Percentiles rank a stretch among this genome's conserved stretches.
These are phyloP conservation scores for Pampusana beccarii DNA, from an alignment of 2,113 vertebrate species.

Conservation along the genomic window DNA sequence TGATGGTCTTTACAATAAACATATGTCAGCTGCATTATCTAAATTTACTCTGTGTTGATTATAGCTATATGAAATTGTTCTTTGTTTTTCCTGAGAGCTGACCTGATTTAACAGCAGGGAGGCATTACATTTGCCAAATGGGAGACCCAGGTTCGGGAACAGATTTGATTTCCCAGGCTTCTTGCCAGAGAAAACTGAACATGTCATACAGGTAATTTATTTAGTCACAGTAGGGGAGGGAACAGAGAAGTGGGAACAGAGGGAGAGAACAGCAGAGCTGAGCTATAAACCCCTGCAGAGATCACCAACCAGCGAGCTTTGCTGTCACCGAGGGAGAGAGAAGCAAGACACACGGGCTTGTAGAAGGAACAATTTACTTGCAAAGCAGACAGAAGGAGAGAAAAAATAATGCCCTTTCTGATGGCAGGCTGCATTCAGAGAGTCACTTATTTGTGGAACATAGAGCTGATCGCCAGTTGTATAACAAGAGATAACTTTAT, in stretches of 20 bases:
- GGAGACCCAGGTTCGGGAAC: constrained; percentile 49
- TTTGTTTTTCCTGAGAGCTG: constrained; percentile 53
- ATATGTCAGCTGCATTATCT: constrained; percentile 45
- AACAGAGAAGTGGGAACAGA: constrained; percentile 50
- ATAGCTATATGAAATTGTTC: constrained; percentile 46
- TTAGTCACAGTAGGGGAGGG: constrained; percentile 63
- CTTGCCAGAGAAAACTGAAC: constrained; percentile 64
- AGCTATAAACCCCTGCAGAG: constrained; percentile 30
- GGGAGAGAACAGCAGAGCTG: constrained; percentile 3
- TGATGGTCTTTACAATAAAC: constrained; percentile 55
- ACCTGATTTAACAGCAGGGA: constrained; percentile 65
- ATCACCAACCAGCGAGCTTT: background rate
- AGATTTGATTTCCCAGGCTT: constrained; percentile 70
- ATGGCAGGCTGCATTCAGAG: background rate
- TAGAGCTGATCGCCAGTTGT: background rate
- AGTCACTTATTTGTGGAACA: background rate
- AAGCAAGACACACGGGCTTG: background rate
- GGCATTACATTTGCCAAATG: constrained; percentile 53
- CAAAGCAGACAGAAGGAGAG: background rate
- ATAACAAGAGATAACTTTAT: background rate
- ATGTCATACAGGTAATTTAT: constrained; percentile 72
- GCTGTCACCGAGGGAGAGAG: background rate
- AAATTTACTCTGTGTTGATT: constrained; percentile 66
- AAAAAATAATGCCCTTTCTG: constrained; percentile 6
- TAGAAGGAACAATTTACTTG: constrained; percentile 23